Conservation (phyloP, 23 tunicate genomes). For the Aplidium turbinatum region DNA sequence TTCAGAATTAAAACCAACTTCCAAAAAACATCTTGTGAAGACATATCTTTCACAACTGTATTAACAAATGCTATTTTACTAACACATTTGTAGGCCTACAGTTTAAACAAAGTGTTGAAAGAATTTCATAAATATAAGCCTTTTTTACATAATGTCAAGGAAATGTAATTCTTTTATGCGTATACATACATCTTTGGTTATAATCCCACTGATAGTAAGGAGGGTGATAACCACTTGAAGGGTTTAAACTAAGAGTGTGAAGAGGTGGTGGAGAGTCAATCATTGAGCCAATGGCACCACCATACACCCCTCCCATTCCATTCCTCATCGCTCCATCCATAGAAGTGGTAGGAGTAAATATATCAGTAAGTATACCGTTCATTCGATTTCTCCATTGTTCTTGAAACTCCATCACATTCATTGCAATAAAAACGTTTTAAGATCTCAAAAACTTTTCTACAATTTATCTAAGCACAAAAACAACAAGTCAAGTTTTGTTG, state of each 20-base stretch:
- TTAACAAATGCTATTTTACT: too few species aligned
- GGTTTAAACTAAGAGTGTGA: constrained; percentile 34
- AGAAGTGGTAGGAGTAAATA: constrained; percentile 38
- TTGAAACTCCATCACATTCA: constrained; percentile 86
- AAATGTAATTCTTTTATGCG: too few species aligned
- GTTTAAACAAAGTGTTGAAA: too few species aligned
- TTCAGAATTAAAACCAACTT: too few species aligned
- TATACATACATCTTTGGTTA: constrained; percentile 74
- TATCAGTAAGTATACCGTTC: constrained; percentile 86
- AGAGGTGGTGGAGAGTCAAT: constrained; percentile 56
- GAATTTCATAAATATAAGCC: too few species aligned
- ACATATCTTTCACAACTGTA: too few species aligned
- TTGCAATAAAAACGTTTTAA: constrained; percentile 1
- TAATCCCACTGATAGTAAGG: constrained; percentile 74
- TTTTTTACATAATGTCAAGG: too few species aligned
- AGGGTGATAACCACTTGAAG: constrained; percentile 27
- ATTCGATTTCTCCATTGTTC: constrained; percentile 88
- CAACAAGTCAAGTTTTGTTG: neutral
- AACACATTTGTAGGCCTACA: too few species aligned
- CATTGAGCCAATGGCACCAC: constrained; percentile 14
- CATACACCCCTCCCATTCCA: constrained; percentile 12
- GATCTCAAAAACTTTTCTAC: neutral
- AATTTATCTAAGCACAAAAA: neutral
- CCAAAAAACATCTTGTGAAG: too few species aligned
- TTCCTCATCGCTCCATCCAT: neutral